Evolutionary conservation across 1,140 invertebrate genomes (phyloP), one percentile per base, ranked within the genome.

Genomic region (Drosophila novamexicana): DNA sequence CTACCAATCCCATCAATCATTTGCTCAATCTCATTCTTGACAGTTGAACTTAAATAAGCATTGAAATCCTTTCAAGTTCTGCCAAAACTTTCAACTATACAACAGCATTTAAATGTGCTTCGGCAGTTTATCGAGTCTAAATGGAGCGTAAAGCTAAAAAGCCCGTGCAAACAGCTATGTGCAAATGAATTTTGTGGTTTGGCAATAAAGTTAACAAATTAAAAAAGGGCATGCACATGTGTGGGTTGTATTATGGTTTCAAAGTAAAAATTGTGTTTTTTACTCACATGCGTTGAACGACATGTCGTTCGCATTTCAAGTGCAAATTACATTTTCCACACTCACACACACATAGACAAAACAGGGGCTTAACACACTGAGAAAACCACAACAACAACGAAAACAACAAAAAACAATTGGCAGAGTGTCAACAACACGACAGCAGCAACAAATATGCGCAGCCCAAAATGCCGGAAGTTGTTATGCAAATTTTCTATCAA

Each of bases 401-500:
- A 32, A 18, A 50, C 58, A 14, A 54, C 49, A 66, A 32, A 34
- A n/a, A 37, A 52, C 66, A 75, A 65, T 74, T 59, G 61, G 18
- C 39, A 53, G 44, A 69, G 68, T 77, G 68, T 57, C 32, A 66
- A 56, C 47, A 42, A 36, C 69, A 62, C n/a, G 22, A 57, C 52
- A 64, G 10, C 64, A 40, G 34, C 59, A 52, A 53, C 72, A 77
- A 77, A 77, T 64, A 68, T 68, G 64, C 75, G 68, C 40, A 50
- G 36, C 32, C 65, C 57, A 65, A 77, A 73, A 77, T 70, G 73
- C 49, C 72, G 76, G 69, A 86, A 85, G 81, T 85, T 85, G 77
- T 68, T 85, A 85, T 85, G 81, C 59, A 85, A 85, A 85, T 84
- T 77, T 58, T 66, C 63, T 52, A 76, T 67, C 57, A 50, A 66